These are phyloP conservation scores for Etheostoma spectabile DNA, from an alignment of 2,113 vertebrate species.

Conservation along the genomic window DNA sequence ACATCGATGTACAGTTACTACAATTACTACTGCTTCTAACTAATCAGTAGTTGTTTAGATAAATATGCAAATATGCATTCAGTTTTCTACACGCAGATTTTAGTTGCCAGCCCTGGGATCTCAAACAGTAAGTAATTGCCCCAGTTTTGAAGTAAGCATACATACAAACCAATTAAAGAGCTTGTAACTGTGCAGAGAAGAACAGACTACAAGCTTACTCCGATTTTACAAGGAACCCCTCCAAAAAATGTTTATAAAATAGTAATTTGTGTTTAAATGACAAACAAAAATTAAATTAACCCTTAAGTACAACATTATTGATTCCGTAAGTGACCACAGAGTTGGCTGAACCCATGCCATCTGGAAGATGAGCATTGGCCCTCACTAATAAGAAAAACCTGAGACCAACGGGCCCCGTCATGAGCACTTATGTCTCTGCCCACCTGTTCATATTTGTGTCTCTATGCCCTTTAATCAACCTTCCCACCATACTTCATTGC, in stretches of 20 bases:
- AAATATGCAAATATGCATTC: not conserved
- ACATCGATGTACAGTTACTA: not conserved
- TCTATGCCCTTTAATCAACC: constrained; percentile 32
- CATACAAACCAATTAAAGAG: constrained; percentile 4
- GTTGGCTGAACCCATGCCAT: constrained; percentile 38
- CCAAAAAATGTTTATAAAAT: constrained; percentile 1
- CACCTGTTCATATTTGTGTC: constrained; percentile 42
- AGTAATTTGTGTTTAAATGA: not conserved
- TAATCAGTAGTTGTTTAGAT: not conserved
- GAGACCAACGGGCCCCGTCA: constrained; percentile 38
- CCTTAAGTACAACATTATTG: not conserved
- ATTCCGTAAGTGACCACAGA: not conserved
- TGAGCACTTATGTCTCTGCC: constrained; percentile 47
- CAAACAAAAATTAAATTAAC: constrained; percentile 8
- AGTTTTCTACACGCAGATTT: not conserved
- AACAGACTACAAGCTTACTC: not conserved
- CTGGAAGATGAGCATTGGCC: constrained; percentile 48
- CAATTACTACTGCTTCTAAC: not conserved
- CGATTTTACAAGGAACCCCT: not conserved
- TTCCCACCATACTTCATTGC: not conserved
- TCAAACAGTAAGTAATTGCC: not conserved
- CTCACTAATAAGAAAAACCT: constrained; percentile 45
- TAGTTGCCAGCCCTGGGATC: not conserved
- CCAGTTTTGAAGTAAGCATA: constrained; percentile 9
- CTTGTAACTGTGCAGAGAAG: not conserved